Base-by-base conservation (phyloP, 2,113 vertebrate genomes). In the Cheilinus undulatus region DNA sequence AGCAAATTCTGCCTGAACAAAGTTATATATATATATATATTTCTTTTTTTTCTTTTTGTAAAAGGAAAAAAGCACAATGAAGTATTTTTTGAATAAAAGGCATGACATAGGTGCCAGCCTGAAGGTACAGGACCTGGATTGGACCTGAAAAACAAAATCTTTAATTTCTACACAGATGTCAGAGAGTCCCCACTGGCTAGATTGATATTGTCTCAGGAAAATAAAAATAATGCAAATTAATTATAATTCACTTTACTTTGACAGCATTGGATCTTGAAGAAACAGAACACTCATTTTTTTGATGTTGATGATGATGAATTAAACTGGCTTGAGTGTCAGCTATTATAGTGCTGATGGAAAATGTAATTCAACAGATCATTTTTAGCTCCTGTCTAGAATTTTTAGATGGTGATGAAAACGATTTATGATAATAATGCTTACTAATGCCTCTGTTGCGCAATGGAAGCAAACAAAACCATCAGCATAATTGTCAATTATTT, bases 251-350 rank as follows among this genome's bases (percentile, higher is more conserved):
- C 23, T 51, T 73, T 26, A 42, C 15, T 51, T 73, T 49, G 15
- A 45, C 17, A 42, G 49, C 49, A 66, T 50, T n/a, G 63, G 22
- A 78, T 85, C 40, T n/a, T n/a, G n/a, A n/a, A n/a, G n/a, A 63
- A 45, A 53, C 38, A 1, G 2, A 57, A 52, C 46, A 63, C 70
- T 78, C 73, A 28, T 15, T 72, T 74, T 60, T 82, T 69, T 86
- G 54, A 61, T 83, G 71, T 45, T 73, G 78, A 56, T 49, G 60
- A 48, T 77, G 53, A 64, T 46, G 38, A 76, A 74, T 73, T 45
- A 67, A 67, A 59, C 71, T 42, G 45, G 54, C 38, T 58, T 45
- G 54, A 12, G 46, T 64, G 24, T 32, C 30, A 8, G 40, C 14
- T 45, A 57, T 82, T 54, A 65, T 69, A 69, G 36, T 53, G n/a